phyloP scores from a whole-genome alignment of 2,888 invertebrate genomes.

The Athalia rosae region DNA sequence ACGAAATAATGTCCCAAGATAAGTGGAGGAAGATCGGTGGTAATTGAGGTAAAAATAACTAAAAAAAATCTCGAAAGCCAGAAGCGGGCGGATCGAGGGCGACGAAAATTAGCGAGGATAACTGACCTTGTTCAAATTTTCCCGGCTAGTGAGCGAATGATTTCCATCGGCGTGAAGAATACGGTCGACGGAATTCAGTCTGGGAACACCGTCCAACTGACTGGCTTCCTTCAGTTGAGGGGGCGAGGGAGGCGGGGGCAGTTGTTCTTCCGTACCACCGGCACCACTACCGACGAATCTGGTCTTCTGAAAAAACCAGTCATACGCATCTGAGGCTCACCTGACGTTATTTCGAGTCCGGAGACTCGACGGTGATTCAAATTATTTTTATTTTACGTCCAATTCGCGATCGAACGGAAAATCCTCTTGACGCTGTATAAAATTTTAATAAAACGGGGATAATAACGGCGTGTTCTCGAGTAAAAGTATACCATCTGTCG shows the following conservation, averaged over 20 bases:
- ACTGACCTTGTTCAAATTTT: conserved; percentile 67
- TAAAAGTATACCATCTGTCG: conserved; percentile 13
- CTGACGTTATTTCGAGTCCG: neutral
- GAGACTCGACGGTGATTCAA: neutral
- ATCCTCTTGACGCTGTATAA: neutral
- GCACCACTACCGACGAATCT: conserved; percentile 73
- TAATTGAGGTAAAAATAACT: neutral
- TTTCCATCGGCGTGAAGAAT: conserved; percentile 65
- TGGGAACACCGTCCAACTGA: conserved; percentile 68
- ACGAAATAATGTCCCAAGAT: too few species aligned
- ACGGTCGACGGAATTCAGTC: conserved; percentile 74
- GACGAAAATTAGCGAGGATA: neutral
- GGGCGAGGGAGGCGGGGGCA: conserved; percentile 76
- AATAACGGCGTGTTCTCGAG: conserved; percentile 1
- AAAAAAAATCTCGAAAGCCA: neutral
- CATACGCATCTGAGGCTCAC: conserved; percentile 19
- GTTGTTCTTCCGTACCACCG: conserved; percentile 75
- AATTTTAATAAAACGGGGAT: conserved; percentile 6
- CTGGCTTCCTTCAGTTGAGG: conserved; percentile 68
- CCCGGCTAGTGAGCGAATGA: conserved; percentile 62
- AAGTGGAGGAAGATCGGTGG: too few species aligned
- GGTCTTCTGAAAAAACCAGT: conserved; percentile 73
- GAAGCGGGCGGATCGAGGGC: neutral
- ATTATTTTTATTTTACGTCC: neutral
- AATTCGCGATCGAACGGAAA: neutral